Percentiles rank a stretch among this genome's conserved stretches.
Conservation (phyloP, 2,113 vertebrate genomes). For the Chaetodon auriga region DNA sequence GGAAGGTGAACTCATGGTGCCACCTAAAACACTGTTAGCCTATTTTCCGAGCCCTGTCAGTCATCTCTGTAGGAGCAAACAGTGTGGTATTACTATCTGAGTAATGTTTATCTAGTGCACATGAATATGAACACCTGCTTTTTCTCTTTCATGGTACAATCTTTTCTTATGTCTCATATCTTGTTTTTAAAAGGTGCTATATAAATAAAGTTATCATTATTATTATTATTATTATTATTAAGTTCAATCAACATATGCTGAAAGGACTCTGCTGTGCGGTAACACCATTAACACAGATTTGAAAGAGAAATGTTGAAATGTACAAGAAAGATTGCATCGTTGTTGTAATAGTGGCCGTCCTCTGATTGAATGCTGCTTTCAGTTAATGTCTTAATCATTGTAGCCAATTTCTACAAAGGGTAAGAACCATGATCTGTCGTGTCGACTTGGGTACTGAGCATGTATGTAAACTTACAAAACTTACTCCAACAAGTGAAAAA, state of each 20-base stretch:
- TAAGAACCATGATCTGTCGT: background rate
- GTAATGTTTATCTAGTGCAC: background rate
- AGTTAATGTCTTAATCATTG: background rate
- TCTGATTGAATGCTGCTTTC: background rate
- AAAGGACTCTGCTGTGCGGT: background rate
- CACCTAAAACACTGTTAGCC: background rate
- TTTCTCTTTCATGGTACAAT: background rate
- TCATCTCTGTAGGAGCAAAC: background rate
- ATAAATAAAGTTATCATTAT: too few species aligned
- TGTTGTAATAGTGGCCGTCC: background rate
- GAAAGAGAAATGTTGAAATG: constrained; percentile 27
- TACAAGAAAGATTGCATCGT: background rate
- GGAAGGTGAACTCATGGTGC: background rate
- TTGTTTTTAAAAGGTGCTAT: too few species aligned
- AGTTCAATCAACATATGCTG: background rate
- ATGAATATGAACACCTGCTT: background rate
- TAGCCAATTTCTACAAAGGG: background rate
- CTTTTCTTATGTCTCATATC: background rate
- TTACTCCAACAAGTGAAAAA: background rate
- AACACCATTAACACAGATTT: background rate
- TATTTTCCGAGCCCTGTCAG: background rate
- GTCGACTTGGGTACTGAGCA: background rate
- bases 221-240: too few species aligned
- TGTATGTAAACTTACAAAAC: background rate
- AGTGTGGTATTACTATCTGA: background rate